A percentile compares a stretch with the other conserved stretches of the same genome.
Conservation (phyloP, 2,113 vertebrate species). For the Cololabis saira region DNA sequence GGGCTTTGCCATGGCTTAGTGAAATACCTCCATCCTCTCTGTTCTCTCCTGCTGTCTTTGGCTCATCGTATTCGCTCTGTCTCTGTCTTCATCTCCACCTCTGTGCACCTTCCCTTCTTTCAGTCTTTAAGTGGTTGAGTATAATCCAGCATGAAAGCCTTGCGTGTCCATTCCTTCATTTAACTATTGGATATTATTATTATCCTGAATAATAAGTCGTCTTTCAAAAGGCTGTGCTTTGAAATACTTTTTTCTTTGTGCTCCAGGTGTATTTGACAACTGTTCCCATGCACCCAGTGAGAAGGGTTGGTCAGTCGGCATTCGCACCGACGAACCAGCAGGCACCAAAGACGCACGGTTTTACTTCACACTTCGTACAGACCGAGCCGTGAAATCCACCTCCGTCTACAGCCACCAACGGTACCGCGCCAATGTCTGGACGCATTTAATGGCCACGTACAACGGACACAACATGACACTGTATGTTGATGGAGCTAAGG, state of each 20-base stretch:
- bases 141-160: constrained; percentile 14
- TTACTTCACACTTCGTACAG: constrained; percentile 94
- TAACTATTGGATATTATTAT: neutral
- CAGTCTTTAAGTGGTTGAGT: neutral
- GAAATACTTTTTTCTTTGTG: neutral
- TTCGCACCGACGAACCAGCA: constrained; percentile 80
- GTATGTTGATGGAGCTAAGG: constrained; percentile 89
- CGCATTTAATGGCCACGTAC: constrained; percentile 90
- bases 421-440: constrained; percentile 87
- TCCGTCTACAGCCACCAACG: constrained; percentile 80
- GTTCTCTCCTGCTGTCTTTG: constrained; percentile 50
- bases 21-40: constrained; percentile 68
- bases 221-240: neutral
- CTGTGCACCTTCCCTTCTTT: neutral
- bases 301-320: constrained; percentile 94
- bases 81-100: neutral
- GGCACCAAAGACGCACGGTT: constrained; percentile 88
- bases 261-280: constrained; percentile 93
- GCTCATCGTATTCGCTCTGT: constrained; percentile 41
- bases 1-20: constrained; percentile 68
- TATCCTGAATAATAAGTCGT: neutral
- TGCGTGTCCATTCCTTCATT: constrained; percentile 25
- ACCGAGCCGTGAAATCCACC: constrained; percentile 85
- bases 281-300: constrained; percentile 90
- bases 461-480: constrained; percentile 86